Base-by-base conservation (phyloP, 2,888 invertebrate genomes). In the Cephus pulcher region DNA sequence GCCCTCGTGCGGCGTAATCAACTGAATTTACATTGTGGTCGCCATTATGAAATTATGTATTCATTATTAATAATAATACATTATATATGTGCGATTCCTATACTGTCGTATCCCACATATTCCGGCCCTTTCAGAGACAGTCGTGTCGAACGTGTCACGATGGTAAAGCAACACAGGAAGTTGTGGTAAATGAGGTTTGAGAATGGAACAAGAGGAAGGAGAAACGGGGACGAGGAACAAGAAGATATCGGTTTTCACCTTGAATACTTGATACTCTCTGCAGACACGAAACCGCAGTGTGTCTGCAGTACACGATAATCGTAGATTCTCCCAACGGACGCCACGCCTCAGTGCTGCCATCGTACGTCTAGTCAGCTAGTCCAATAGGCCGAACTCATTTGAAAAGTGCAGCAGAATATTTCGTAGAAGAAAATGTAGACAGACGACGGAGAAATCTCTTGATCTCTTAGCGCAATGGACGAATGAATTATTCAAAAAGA, bases 1-100 rank as follows among this genome's bases (percentile, higher is more conserved):
- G 12, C 88, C 89, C 23, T 84, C 85, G 23, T 89, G 89, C 78
- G 82, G 80, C 1, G 6, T 23, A 3, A 82, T 78, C 33, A 0
- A 78, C 6, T 85, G 74, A 82, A 74, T 34, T 15, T 23, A 30
- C 30, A 37, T 71, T 34, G 35, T 35, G 11, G 1, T 35, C 3
- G 76, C n/a, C n/a, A 68, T 68, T 32, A 75, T 37, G n/a, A 34
- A 11, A 75, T 12, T 68, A 68, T 56, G 23, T 32, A 76, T 30
- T 15, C 30, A 23, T 23, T 15, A 15, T 40, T 40, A 23, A 4
- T 4, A n/a, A 34, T 0, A 23, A 73, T 34, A 34, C 15, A 12
- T 23, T 73, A 11, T 32, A 56, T 23, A 56, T 73, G 37, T 34
- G 11, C 3, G 15, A 34, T 34, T 56, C 12, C 32, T 15, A 30